These are phyloP conservation scores for Halocynthia roretzi DNA, from an alignment of 23 tunicate genomes.

Conservation along the genomic window DNA sequence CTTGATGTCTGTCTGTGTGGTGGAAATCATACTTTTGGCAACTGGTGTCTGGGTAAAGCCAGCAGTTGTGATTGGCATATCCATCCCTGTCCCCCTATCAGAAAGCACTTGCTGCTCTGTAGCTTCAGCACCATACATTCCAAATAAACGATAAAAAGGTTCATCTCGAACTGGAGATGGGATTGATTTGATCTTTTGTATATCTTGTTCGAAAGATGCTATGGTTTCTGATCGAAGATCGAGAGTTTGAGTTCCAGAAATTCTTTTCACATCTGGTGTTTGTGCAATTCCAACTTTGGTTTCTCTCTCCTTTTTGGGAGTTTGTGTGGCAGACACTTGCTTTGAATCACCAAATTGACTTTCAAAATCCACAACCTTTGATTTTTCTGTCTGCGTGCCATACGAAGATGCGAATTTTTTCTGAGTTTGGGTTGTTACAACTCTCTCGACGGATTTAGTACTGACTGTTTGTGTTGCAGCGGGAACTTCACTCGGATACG, in stretches of 20 bases:
- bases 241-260: conserved; percentile 22
- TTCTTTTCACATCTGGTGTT: conserved; percentile 9
- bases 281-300: neutral
- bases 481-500: neutral
- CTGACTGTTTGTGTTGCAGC: conserved; percentile 6
- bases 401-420: conserved; percentile 4
- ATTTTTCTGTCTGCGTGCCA: conserved; percentile 18
- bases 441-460: neutral
- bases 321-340: conserved; percentile 11
- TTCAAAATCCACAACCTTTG: neutral
- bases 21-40: neutral
- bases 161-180: neutral
- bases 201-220: neutral
- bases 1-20: conserved; percentile 5
- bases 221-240: conserved; percentile 3
- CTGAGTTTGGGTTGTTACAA: neutral
- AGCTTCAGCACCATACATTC: conserved; percentile 11
- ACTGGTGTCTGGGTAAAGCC: conserved; percentile 1
- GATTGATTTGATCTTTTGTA: neutral
- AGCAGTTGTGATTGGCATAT: neutral
- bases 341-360: conserved; percentile 2
- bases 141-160: neutral
- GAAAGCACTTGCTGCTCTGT: conserved; percentile 1
- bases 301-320: neutral
- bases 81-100: conserved; percentile 4